Conservation (phyloP, 1,140 invertebrate species). For the Calephelis virginiensis region DNA sequence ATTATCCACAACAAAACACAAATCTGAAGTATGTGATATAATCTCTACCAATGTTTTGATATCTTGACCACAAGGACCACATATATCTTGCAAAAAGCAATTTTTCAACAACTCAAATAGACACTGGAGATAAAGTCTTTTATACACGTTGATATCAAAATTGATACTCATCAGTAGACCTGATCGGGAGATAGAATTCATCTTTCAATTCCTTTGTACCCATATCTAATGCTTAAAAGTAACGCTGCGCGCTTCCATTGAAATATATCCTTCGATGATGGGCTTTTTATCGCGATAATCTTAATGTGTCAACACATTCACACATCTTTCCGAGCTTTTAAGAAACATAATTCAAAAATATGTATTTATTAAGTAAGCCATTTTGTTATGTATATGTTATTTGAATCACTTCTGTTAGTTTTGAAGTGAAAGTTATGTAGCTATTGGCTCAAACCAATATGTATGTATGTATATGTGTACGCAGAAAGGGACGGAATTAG, state of each 20-base stretch:
- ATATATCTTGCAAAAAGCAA: background rate
- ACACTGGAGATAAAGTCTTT: conserved; percentile 3
- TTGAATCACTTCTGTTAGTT: no score
- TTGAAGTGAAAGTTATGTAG: no score
- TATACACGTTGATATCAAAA: conserved; percentile 18
- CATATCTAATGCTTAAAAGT: conserved; percentile 29
- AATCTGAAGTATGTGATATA: background rate
- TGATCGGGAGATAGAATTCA: conserved; percentile 58
- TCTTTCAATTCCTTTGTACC: conserved; percentile 51
- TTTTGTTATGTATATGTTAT: no score
- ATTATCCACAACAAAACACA: no score
- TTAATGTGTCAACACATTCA: conserved; percentile 21
- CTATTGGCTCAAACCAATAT: no score
- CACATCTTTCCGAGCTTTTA: background rate
- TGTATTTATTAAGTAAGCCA: no score
- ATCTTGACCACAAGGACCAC: conserved; percentile 46
- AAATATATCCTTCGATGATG: conserved; percentile 38
- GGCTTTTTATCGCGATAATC: conserved; percentile 32
- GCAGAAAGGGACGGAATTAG: no score
- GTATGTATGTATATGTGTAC: no score
- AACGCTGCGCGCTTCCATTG: conserved; percentile 38
- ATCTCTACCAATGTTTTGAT: conserved; percentile 41
- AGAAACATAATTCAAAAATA: no score
- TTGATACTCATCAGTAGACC: conserved; percentile 21
- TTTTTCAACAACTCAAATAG: background rate